Conservation (phyloP, 2,888 invertebrate species). For the Cryptus armator region DNA sequence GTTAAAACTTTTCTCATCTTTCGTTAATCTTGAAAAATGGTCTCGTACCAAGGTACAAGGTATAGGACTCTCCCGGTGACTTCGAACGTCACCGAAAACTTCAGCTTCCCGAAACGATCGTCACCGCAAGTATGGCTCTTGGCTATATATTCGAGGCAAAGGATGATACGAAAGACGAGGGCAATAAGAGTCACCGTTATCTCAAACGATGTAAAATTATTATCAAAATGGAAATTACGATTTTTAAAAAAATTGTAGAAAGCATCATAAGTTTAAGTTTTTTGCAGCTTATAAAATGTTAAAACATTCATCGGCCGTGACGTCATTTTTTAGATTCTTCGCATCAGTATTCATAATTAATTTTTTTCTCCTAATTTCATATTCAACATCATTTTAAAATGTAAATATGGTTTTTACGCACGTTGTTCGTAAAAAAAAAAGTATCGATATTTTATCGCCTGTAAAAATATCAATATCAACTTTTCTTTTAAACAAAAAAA, state of each 20-base stretch:
- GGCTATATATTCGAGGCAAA: slow-evolving; percentile 15
- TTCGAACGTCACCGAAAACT: slow-evolving; percentile 1
- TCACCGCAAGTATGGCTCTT: slow-evolving; percentile 16
- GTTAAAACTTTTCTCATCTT: slow-evolving; percentile 85
- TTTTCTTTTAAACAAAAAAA: not conserved
- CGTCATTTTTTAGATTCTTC: not conserved
- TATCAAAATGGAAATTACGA: not conserved
- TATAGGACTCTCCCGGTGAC: slow-evolving; percentile 39
- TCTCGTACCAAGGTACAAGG: slow-evolving; percentile 62
- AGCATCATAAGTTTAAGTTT: not conserved
- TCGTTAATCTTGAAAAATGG: slow-evolving; percentile 83
- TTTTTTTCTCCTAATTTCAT: too few relatives aligned
- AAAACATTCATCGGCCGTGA: not conserved
- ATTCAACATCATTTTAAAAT: too few relatives aligned
- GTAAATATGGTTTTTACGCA: too few relatives aligned
- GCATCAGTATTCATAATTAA: too few relatives aligned
- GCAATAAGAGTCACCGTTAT: not conserved
- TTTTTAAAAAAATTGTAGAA: not conserved
- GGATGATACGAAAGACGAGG: slow-evolving; percentile 4
- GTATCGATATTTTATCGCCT: not conserved
- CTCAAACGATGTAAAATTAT: not conserved
- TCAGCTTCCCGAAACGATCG: slow-evolving; percentile 24
- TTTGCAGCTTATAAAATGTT: slow-evolving; percentile 7
- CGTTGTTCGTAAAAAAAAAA: not conserved
- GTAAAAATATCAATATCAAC: not conserved